phyloP scores from a whole-genome alignment of 2,888 invertebrate species.

The Conomelus anceps region DNA sequence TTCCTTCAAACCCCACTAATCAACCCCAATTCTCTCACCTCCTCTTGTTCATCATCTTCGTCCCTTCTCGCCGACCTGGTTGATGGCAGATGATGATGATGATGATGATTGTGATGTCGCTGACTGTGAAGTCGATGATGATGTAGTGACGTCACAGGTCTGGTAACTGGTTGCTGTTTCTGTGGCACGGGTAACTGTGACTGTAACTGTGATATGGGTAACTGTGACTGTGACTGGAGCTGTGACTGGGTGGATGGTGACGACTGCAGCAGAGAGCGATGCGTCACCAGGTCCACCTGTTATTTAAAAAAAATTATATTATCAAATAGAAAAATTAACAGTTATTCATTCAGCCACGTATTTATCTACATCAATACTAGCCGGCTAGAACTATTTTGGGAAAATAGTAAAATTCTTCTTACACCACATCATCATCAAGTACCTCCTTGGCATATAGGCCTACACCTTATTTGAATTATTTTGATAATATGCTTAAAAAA shows the following conservation, averaged over 20 bases:
- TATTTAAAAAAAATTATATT: background rate
- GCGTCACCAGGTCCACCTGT: constrained; percentile 51
- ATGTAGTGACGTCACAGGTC: background rate
- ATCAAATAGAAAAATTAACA: no score
- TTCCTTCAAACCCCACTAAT: no score
- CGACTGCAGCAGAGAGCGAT: constrained; percentile 9
- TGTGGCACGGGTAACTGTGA: background rate
- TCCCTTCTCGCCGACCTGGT: background rate
- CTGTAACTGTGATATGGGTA: constrained; percentile 16
- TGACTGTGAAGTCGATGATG: constrained; percentile 5
- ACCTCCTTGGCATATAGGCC: no score
- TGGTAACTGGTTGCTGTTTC: background rate
- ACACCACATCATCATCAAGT: no score
- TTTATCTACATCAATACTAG: no score
- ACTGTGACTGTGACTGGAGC: constrained; percentile 16
- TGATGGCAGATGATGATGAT: constrained; percentile 8
- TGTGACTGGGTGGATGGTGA: constrained; percentile 5
- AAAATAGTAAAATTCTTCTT: no score
- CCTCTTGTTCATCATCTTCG: background rate
- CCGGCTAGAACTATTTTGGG: no score
- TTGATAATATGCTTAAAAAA: no score
- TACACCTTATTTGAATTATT: no score
- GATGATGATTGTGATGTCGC: background rate
- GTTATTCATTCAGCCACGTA: no score
- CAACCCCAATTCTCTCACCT: no score